phyloP scores from a whole-genome alignment of 2,888 invertebrate genomes.

The Drosophila pseudotakahashii region DNA sequence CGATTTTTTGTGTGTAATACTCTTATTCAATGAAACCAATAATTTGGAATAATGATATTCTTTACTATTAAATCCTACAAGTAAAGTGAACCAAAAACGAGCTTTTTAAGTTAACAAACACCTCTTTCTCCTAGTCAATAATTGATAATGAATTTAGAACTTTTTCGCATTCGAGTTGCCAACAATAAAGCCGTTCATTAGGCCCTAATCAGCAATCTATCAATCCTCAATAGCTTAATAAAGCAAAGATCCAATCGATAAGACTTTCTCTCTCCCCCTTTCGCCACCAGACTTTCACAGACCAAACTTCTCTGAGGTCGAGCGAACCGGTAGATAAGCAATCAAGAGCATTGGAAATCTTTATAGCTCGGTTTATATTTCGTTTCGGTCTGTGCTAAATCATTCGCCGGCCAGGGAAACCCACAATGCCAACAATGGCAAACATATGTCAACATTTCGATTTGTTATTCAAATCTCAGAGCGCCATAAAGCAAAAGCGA shows the following conservation, averaged over 20 bases:
- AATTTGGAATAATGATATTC: no score
- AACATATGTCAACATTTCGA: slow-evolving; percentile 81
- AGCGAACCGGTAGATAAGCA: slow-evolving; percentile 42
- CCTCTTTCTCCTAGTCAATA: no score
- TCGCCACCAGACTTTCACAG: slow-evolving; percentile 54
- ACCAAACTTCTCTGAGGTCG: background rate
- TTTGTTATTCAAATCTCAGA: slow-evolving; percentile 80
- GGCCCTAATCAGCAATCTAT: slow-evolving; percentile 17
- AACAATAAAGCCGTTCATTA: slow-evolving; percentile 5
- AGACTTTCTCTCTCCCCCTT: slow-evolving; percentile 25
- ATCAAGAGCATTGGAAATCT: slow-evolving; percentile 49
- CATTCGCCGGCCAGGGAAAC: slow-evolving; percentile 35
- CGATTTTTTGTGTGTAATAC: no score
- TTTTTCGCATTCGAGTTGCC: background rate
- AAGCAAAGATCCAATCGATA: background rate
- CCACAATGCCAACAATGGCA: slow-evolving; percentile 71
- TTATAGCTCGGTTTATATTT: slow-evolving; percentile 25
- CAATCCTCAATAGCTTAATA: slow-evolving; percentile 15
- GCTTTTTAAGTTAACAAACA: no score
- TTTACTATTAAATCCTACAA: no score
- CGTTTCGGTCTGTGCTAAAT: slow-evolving; percentile 26
- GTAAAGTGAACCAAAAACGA: no score
- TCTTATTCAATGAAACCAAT: no score
- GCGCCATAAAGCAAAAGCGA: slow-evolving; percentile 59
- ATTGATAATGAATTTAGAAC: no score